phyloP scores from a whole-genome alignment of 2,797 vertebrate species.

The Takifugu ocellatus region DNA sequence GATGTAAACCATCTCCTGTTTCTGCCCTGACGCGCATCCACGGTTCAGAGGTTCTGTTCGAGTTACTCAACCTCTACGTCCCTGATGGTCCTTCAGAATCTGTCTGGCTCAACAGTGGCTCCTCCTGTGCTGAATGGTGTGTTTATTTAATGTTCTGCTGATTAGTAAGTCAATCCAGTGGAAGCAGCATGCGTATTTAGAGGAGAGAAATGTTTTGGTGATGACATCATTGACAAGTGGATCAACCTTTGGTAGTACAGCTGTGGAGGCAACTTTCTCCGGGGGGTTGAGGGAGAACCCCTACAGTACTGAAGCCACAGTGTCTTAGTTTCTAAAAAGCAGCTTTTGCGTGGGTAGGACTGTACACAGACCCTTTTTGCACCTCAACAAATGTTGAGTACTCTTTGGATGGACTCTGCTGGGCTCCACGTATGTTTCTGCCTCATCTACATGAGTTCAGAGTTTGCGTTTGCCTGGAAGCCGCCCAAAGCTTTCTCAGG shows the following conservation, averaged over 20 bases:
- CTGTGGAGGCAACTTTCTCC: conserved; percentile 24
- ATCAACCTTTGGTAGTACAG: conserved; percentile 19
- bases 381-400: too few species aligned
- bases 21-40: conserved; percentile 28
- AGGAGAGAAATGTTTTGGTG: conserved; percentile 45
- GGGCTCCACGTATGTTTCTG: too few species aligned
- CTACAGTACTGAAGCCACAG: conserved; percentile 13
- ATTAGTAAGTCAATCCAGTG: conserved; percentile 61
- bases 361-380: too few species aligned
- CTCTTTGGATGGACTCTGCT: too few species aligned
- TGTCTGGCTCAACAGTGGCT: conserved; percentile 24
- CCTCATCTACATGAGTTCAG: conserved; percentile 15
- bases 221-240: conserved; percentile 65
- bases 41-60: conserved; percentile 41
- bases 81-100: conserved; percentile 23
- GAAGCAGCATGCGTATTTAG: conserved; percentile 53
- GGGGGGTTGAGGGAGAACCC: conserved; percentile 24
- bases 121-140: conserved; percentile 50
- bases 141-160: conserved; percentile 60
- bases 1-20: conserved; percentile 43
- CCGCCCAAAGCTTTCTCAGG: conserved; percentile 34
- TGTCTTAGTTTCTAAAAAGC: too few species aligned
- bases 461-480: conserved; percentile 43
- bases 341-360: too few species aligned
- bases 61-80: conserved; percentile 38